Conservation (phyloP, 2,888 invertebrate genomes). For the Clepsis dumicolana region DNA sequence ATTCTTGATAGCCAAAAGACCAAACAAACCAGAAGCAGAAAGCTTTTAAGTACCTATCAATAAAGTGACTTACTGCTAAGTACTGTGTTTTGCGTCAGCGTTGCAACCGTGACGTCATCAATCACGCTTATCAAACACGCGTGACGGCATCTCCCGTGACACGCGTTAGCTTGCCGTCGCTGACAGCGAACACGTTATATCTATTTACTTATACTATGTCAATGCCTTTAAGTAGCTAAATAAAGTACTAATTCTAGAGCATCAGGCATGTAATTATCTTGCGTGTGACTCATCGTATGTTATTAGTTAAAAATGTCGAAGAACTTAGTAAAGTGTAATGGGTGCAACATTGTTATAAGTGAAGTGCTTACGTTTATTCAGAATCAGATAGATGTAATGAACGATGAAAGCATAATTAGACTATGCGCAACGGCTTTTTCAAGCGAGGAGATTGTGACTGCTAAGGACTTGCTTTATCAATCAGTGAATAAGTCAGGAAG, state of each 20-base stretch:
- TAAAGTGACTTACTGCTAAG: constrained; percentile 8
- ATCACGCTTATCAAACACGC: constrained; percentile 40
- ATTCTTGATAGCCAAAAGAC: too few relatives aligned
- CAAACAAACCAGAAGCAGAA: too few relatives aligned
- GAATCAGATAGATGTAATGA: background rate
- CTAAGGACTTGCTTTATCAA: background rate
- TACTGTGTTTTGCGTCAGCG: constrained; percentile 8
- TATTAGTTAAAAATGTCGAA: background rate
- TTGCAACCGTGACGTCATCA: constrained; percentile 36
- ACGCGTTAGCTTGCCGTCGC: constrained; percentile 9
- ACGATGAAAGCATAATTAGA: background rate
- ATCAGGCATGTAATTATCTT: too few relatives aligned
- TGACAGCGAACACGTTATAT: background rate
- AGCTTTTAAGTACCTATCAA: background rate
- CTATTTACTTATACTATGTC: too few relatives aligned
- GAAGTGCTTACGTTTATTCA: background rate
- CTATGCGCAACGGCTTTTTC: background rate
- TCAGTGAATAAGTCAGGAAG: background rate
- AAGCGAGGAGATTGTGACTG: background rate
- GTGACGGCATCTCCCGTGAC: constrained; percentile 19
- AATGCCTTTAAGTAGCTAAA: background rate
- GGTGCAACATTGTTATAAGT: background rate
- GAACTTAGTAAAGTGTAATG: background rate
- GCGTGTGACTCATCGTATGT: background rate
- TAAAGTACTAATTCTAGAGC: background rate